phyloP scores from a whole-genome alignment of 92 coral and sea anemone genomes.

The Epizoanthus ramosus region DNA sequence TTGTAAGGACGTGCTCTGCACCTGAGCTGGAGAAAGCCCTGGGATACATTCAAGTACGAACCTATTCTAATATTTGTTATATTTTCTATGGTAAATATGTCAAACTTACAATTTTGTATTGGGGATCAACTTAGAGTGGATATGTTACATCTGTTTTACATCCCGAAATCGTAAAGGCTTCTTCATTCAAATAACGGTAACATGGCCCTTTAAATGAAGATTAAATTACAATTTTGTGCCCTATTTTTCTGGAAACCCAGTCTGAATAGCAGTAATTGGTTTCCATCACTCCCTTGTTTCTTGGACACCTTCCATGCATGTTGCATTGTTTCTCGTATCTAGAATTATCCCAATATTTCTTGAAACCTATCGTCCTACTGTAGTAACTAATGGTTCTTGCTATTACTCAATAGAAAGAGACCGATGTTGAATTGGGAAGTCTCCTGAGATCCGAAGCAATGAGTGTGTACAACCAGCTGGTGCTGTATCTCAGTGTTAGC shows the following conservation, averaged over 20 bases:
- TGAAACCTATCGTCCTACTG: not conserved
- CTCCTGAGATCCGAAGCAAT: constrained; percentile 86
- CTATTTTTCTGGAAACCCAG: no score
- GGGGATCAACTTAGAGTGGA: no score
- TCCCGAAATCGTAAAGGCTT: no score
- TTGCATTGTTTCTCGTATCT: not conserved
- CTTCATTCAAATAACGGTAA: no score
- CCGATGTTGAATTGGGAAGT: constrained; percentile 93
- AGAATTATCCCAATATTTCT: not conserved
- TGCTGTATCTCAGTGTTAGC: constrained; percentile 87
- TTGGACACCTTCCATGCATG: no score
- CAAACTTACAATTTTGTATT: no score
- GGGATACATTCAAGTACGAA: constrained; percentile 87
- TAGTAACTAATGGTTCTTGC: not conserved
- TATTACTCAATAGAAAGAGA: constrained; percentile 70
- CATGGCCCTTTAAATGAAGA: no score
- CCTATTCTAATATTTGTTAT: not conserved
- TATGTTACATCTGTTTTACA: no score
- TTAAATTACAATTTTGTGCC: no score
- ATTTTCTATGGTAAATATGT: no score
- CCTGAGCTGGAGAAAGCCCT: constrained; percentile 92
- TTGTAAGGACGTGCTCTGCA: constrained; percentile 94
- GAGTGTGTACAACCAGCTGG: constrained; percentile 95
- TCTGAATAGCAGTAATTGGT: no score
- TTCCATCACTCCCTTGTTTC: no score